These are phyloP conservation scores for Aleiodes sp. DNA, from an alignment of 1,140 invertebrate genomes.

Conservation along the genomic window DNA sequence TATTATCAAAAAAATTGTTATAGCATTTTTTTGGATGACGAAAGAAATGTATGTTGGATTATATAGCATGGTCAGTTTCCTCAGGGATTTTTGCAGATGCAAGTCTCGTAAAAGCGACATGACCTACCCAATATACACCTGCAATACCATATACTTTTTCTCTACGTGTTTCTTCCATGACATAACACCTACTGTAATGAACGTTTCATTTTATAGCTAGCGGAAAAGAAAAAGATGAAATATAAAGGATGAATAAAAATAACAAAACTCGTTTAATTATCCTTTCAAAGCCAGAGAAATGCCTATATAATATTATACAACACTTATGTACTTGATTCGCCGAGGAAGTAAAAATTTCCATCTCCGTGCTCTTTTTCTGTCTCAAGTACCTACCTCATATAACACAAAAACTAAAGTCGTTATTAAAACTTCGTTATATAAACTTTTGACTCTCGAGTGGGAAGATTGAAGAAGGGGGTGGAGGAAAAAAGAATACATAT, in stretches of 20 bases:
- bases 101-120: neutral
- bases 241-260: neutral
- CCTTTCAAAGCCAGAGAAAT: neutral
- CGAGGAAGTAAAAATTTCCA: too few relatives aligned
- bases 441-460: conserved; percentile 5
- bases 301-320: conserved; percentile 6
- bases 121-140: neutral
- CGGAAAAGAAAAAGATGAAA: too few relatives aligned
- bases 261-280: neutral
- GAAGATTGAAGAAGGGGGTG: neutral
- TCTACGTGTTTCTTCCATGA: too few relatives aligned
- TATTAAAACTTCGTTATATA: conserved; percentile 16
- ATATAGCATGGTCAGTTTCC: neutral
- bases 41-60: neutral
- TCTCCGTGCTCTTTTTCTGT: neutral
- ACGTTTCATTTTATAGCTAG: too few relatives aligned
- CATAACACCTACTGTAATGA: too few relatives aligned
- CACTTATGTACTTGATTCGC: conserved; percentile 13
- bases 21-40: neutral
- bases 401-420: conserved; percentile 6
- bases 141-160: too few relatives aligned
- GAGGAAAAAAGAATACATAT: neutral
- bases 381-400: conserved; percentile 10
- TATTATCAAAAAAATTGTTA: neutral
- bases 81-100: neutral